Evolutionary conservation across 2,888 invertebrate species (phyloP).

Genomic region (Tachina grossa): DNA sequence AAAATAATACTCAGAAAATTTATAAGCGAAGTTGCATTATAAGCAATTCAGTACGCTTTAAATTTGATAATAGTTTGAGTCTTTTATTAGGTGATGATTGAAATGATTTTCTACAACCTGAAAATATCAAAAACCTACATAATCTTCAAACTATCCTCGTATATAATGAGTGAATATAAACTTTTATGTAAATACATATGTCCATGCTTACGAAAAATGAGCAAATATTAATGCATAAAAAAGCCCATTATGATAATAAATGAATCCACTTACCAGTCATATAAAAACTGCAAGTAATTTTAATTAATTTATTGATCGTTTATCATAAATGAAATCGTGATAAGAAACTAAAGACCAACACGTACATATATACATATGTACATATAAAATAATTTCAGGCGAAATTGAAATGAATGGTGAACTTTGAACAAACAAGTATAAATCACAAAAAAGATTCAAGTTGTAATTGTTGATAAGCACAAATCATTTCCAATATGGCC

Average conservation of each 20-base stretch:
- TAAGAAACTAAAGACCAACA: neutral
- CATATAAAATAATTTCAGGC: neutral
- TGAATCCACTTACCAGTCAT: slow-evolving; percentile 8
- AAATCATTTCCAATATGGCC: slow-evolving; percentile 23
- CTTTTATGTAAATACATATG: neutral
- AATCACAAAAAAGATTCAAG: slow-evolving; percentile 40
- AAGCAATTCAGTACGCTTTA: too few species aligned
- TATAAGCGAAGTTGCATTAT: too few species aligned
- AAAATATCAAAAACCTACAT: too few species aligned
- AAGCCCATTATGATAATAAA: neutral
- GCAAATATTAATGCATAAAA: neutral
- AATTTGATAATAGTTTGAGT: too few species aligned
- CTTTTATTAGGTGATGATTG: too few species aligned
- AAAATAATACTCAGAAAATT: too few species aligned
- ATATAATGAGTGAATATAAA: neutral
- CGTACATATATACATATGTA: neutral
- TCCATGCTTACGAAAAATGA: neutral
- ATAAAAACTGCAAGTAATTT: neutral
- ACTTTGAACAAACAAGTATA: slow-evolving; percentile 39
- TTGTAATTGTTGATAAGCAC: slow-evolving; percentile 37
- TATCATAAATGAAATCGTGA: slow-evolving; percentile 34
- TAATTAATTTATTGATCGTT: slow-evolving; percentile 18
- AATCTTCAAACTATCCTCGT: neutral
- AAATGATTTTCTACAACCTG: too few species aligned
- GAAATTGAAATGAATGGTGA: slow-evolving; percentile 4